Conservation (phyloP, 2,888 invertebrate genomes). For the Nineta flava region DNA sequence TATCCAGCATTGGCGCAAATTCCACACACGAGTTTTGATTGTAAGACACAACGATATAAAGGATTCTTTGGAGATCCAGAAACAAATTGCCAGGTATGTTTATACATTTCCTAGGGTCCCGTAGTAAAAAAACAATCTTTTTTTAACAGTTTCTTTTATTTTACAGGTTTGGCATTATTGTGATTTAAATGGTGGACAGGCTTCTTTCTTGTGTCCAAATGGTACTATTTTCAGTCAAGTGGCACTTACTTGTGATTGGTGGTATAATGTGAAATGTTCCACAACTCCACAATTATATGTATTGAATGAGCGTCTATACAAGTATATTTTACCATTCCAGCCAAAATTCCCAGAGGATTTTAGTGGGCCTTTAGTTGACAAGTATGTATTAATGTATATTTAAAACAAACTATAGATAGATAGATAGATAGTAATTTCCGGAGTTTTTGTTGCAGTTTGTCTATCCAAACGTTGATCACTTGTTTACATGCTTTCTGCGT, state of each 20-base stretch:
- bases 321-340: slow-evolving; percentile 70
- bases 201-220: slow-evolving; percentile 78
- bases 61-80: slow-evolving; percentile 83
- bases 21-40: slow-evolving; percentile 61
- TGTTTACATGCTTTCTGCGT: too few relatives aligned
- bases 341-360: slow-evolving; percentile 85
- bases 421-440: too few relatives aligned
- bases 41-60: slow-evolving; percentile 73
- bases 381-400: too few relatives aligned
- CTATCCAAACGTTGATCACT: too few relatives aligned
- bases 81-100: slow-evolving; percentile 62
- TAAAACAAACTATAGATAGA: too few relatives aligned
- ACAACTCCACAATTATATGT: slow-evolving; percentile 74
- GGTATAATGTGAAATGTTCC: slow-evolving; percentile 80
- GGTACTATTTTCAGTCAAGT: slow-evolving; percentile 85
- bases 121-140: neutral
- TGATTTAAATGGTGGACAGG: slow-evolving; percentile 77
- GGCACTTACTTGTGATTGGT: slow-evolving; percentile 80
- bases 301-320: slow-evolving; percentile 74
- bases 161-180: slow-evolving; percentile 81
- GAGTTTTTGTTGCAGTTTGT: too few relatives aligned
- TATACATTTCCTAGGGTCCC: neutral
- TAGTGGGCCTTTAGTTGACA: slow-evolving; percentile 74
- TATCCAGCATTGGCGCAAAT: slow-evolving; percentile 64
- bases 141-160: neutral